Evolutionary conservation across 2,797 vertebrate genomes (phyloP).

Genomic region (Rhadinocentrus ornatus): DNA sequence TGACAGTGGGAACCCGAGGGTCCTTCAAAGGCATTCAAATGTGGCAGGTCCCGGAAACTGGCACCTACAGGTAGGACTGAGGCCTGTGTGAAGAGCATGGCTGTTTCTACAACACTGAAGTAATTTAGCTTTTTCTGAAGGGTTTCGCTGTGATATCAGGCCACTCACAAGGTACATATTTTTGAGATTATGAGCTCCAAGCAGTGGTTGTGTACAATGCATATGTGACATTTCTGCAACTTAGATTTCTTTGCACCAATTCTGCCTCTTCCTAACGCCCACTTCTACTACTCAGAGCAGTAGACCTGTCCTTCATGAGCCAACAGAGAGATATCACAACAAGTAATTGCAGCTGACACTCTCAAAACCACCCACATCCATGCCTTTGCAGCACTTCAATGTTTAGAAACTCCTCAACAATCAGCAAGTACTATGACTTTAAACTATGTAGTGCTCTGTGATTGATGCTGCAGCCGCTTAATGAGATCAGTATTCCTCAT

Average conservation of each 20-base stretch:
- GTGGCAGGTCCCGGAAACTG: slow-evolving; percentile 94
- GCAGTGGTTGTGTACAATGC: slow-evolving; percentile 1
- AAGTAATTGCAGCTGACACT: slow-evolving; percentile 55
- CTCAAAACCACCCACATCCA: slow-evolving; percentile 36
- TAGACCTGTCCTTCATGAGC: slow-evolving; percentile 41
- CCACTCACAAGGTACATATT: slow-evolving; percentile 19
- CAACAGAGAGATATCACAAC: slow-evolving; percentile 55
- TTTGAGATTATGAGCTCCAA: slow-evolving; percentile 15
- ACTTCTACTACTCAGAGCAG: slow-evolving; percentile 42
- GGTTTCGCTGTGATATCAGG: slow-evolving; percentile 1
- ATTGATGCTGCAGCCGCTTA: slow-evolving; percentile 45
- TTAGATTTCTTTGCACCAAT: slow-evolving; percentile 24
- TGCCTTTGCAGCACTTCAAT: slow-evolving; percentile 29
- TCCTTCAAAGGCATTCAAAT: slow-evolving; percentile 91
- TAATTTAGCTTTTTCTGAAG: slow-evolving; percentile 17
- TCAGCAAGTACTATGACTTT: slow-evolving; percentile 47
- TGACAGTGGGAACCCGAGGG: slow-evolving; percentile 88
- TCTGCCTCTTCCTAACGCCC: slow-evolving; percentile 43
- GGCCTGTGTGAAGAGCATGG: slow-evolving; percentile 9
- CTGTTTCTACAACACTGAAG: slow-evolving; percentile 3
- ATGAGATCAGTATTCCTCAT: slow-evolving; percentile 57
- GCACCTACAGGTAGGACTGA: slow-evolving; percentile 89
- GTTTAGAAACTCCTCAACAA: slow-evolving; percentile 41
- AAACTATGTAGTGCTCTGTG: slow-evolving; percentile 13
- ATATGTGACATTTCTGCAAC: slow-evolving; percentile 32